Evolutionary conservation across 2,888 invertebrate genomes (phyloP).

Genomic region (Drosophila bunnanda): DNA sequence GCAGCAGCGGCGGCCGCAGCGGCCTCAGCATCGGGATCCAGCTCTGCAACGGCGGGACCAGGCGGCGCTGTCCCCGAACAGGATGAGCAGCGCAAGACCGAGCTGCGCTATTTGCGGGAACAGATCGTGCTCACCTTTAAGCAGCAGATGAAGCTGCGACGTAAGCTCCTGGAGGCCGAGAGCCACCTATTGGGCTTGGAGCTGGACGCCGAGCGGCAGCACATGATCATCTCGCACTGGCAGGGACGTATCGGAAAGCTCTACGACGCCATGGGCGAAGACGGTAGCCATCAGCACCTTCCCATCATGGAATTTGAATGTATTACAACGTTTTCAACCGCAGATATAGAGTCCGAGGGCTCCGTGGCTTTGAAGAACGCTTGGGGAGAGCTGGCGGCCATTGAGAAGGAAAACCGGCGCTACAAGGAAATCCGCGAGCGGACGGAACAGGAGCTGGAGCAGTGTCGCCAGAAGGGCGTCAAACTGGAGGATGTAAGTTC

Average conservation of each 20-base stretch:
- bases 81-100: slow-evolving; percentile 85
- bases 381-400: slow-evolving; percentile 92
- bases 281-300: slow-evolving; percentile 66
- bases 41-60: slow-evolving; percentile 37
- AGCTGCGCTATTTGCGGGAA: slow-evolving; percentile 90
- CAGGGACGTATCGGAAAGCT: slow-evolving; percentile 91
- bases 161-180: slow-evolving; percentile 95
- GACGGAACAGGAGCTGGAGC: slow-evolving; percentile 92
- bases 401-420: slow-evolving; percentile 93
- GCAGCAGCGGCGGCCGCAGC: slow-evolving; percentile 50
- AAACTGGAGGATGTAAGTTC: slow-evolving; percentile 91
- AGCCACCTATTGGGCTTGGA: slow-evolving; percentile 94
- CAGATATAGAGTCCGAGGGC: slow-evolving; percentile 84
- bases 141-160: slow-evolving; percentile 95
- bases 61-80: slow-evolving; percentile 82
- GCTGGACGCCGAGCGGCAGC: slow-evolving; percentile 94
- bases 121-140: slow-evolving; percentile 95
- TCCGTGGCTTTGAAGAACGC: slow-evolving; percentile 89
- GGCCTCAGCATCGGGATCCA: slow-evolving; percentile 22
- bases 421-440: slow-evolving; percentile 91
- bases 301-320: too few relatives aligned
- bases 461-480: slow-evolving; percentile 91
- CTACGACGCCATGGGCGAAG: slow-evolving; percentile 83
- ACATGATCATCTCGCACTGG: slow-evolving; percentile 94
- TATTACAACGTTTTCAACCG: background rate